A percentile compares a stretch with the other conserved stretches of the same genome.
Conservation (phyloP, 37 sponge, comb jelly and placozoan genomes). For the Halichondria panicea region DNA sequence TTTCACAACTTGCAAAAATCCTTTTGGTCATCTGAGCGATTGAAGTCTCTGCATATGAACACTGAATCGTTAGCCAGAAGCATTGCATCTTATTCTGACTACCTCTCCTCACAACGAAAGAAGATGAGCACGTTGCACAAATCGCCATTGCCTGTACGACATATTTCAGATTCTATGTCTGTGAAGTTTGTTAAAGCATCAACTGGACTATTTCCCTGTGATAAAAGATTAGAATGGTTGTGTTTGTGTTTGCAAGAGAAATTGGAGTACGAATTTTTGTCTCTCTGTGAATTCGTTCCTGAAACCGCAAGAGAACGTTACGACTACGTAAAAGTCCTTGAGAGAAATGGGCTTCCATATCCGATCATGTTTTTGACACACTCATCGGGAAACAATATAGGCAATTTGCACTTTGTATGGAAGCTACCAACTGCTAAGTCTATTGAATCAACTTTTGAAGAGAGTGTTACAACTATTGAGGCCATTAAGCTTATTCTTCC, state of each 20-base stretch:
- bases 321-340: neutral
- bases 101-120: constrained; percentile 7
- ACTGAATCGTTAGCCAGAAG: constrained; percentile 2
- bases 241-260: neutral
- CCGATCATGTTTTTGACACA: constrained; percentile 14
- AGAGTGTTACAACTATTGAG: constrained; percentile 31
- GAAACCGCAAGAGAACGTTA: too few species aligned
- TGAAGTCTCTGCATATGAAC: constrained; percentile 4
- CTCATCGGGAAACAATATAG: constrained; percentile 52
- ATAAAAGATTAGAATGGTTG: too few species aligned
- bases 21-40: constrained; percentile 8
- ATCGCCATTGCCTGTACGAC: constrained; percentile 1
- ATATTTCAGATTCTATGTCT: constrained; percentile 11
- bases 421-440: constrained; percentile 12
- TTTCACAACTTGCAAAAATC: constrained; percentile 6
- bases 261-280: constrained; percentile 8
- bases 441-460: constrained; percentile 2
- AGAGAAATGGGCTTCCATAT: constrained; percentile 6
- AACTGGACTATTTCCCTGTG: neutral
- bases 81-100: constrained; percentile 18
- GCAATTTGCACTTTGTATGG: constrained; percentile 56
- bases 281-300: too few species aligned
- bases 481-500: constrained; percentile 22
- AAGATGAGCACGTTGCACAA: constrained; percentile 14
- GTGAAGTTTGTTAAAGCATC: neutral